A percentile compares a stretch with the other conserved stretches of the same genome.
Evolutionary conservation across 2,113 vertebrate genomes (phyloP).

Genomic region (Coturnix japonica): DNA sequence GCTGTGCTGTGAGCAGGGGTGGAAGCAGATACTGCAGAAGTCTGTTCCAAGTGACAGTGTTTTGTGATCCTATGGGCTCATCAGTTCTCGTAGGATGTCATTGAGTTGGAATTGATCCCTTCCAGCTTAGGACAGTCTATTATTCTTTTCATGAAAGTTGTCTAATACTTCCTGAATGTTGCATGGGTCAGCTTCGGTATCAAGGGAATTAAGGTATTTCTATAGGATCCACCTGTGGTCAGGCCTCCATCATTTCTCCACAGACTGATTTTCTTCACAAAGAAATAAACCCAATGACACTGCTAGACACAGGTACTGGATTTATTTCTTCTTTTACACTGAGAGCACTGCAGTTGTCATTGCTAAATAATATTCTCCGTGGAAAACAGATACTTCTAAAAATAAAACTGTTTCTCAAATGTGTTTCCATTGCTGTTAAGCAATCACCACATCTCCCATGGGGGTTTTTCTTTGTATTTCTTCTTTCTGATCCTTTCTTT

Average conservation of each 20-base stretch:
- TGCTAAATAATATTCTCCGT: not conserved
- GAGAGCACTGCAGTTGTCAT: not conserved
- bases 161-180: not conserved
- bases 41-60: not conserved
- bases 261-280: not conserved
- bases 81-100: not conserved
- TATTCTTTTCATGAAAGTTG: not conserved
- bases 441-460: not conserved
- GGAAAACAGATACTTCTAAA: not conserved
- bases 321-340: not conserved
- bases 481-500: not conserved
- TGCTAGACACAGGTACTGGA: not conserved
- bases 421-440: not conserved
- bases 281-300: rapidly evolving
- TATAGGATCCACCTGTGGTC: not conserved
- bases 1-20: not conserved
- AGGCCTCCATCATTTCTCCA: not conserved
- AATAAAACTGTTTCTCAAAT: not conserved
- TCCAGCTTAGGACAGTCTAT: too few species aligned
- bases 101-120: too few species aligned
- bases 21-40: not conserved
- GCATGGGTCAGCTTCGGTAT: not conserved
- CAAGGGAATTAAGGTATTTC: not conserved
- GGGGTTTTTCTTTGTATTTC: not conserved
- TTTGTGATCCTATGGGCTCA: not conserved